A percentile compares a stretch with the other conserved stretches of the same genome.
Evolutionary conservation across 2,113 vertebrate species (phyloP).

Genomic region (Spizaetus ornatus): DNA sequence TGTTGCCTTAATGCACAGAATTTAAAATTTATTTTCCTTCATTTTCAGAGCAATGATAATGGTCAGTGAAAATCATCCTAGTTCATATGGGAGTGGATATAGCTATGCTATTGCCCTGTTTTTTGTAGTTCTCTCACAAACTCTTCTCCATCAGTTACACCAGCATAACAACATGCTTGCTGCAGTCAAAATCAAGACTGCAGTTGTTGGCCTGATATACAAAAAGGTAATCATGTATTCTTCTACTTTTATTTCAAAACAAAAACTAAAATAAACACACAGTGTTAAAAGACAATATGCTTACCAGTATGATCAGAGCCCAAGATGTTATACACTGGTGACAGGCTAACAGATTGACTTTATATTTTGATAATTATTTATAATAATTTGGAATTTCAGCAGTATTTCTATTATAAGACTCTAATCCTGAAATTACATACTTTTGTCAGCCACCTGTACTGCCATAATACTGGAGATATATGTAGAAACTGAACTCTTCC

Average conservation of each 20-base stretch:
- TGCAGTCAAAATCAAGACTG: constrained; percentile 63
- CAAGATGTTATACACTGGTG: background rate
- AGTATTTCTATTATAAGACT: background rate
- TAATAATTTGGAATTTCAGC: background rate
- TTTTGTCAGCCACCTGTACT: background rate
- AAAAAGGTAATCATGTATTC: constrained; percentile 51
- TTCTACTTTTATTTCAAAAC: background rate
- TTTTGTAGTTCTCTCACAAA: constrained; percentile 45
- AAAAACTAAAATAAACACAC: background rate
- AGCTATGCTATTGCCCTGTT: constrained; percentile 42
- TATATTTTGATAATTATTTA: background rate
- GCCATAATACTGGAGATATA: background rate
- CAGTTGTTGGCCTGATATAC: constrained; percentile 59
- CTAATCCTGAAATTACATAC: background rate
- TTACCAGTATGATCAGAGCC: background rate
- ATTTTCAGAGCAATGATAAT: constrained; percentile 51
- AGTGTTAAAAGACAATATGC: background rate
- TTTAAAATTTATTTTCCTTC: background rate
- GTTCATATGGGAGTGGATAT: constrained; percentile 17
- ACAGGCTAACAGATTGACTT: background rate
- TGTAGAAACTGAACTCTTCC: background rate
- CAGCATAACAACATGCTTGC: constrained; percentile 59
- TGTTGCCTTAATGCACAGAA: background rate
- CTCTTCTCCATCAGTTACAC: constrained; percentile 53
- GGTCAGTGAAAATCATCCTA: constrained; percentile 37